Percentiles rank a stretch among this genome's conserved stretches.
phyloP scores from a whole-genome alignment of 1,140 invertebrate species.

The Monochamus saltuarius region DNA sequence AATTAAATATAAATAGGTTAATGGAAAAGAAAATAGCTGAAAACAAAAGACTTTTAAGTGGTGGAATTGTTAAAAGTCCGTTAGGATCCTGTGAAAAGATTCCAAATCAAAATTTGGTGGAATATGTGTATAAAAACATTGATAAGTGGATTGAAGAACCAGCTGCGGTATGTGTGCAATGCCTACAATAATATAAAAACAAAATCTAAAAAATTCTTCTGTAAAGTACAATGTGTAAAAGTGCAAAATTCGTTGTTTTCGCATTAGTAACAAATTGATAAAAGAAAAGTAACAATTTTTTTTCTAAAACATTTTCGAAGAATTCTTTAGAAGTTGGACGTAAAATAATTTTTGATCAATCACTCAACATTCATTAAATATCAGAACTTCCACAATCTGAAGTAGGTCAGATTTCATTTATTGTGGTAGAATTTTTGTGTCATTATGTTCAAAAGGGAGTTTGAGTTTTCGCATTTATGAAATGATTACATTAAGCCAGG shows the following conservation, averaged over 20 bases:
- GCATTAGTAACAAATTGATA: background rate
- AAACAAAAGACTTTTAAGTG: slow-evolving; percentile 4
- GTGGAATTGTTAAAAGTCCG: slow-evolving; percentile 35
- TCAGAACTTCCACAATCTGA: no score
- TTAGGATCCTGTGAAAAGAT: slow-evolving; percentile 39
- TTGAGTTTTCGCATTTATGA: no score
- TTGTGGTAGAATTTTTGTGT: background rate
- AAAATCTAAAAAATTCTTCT: background rate
- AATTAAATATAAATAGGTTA: background rate
- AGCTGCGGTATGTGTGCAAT: slow-evolving; percentile 57
- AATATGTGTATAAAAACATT: slow-evolving; percentile 56
- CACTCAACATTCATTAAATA: no score
- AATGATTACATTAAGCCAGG: no score
- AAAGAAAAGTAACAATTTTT: background rate
- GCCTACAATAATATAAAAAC: slow-evolving; percentile 46
- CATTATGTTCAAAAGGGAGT: background rate
- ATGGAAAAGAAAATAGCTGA: background rate
- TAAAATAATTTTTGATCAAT: no score
- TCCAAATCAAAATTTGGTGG: slow-evolving; percentile 55
- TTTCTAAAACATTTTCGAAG: background rate
- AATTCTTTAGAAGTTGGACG: no score
- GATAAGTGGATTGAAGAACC: slow-evolving; percentile 56
- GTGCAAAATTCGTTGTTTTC: background rate
- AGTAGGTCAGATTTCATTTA: no score
- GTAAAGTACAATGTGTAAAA: no score